phyloP scores from a whole-genome alignment of 2,888 invertebrate species.

The Melipona beecheii region DNA sequence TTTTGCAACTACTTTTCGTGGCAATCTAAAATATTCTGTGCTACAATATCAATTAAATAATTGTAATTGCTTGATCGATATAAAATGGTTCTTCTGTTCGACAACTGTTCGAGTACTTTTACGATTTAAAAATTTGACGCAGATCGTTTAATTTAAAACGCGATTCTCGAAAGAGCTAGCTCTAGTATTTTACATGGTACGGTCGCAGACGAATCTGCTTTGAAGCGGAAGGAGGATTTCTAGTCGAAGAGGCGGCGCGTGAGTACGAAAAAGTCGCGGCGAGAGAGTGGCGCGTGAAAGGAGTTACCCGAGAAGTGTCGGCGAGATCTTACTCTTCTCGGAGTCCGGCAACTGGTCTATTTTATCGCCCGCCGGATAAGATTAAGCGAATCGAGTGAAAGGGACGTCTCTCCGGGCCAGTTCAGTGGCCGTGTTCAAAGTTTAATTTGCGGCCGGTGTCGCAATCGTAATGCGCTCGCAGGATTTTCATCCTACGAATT shows the following conservation, averaged over 20 bases:
- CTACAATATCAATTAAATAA: no score
- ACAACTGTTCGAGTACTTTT: no score
- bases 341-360: conserved; percentile 57
- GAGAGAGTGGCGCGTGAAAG: conserved; percentile 15
- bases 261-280: conserved; percentile 19
- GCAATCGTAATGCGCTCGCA: conserved; percentile 19
- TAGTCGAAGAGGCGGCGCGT: not conserved
- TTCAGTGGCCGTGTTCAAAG: conserved; percentile 26
- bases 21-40: no score
- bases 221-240: not conserved
- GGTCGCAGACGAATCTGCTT: not conserved
- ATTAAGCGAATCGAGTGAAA: conserved; percentile 69
- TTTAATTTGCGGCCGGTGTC: conserved; percentile 14
- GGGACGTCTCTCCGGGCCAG: conserved; percentile 54
- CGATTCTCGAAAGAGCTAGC: not conserved
- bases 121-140: no score
- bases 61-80: no score
- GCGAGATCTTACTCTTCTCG: conserved; percentile 11
- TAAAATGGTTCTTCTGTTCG: no score
- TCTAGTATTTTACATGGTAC: not conserved
- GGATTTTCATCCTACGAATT: not conserved
- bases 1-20: no score
- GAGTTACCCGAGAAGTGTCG: conserved; percentile 12
- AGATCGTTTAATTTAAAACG: no score
- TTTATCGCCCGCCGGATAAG: conserved; percentile 34